Evolutionary conservation across 2,797 vertebrate genomes (phyloP).

Genomic region (Macropus fuliginosus): DNA sequence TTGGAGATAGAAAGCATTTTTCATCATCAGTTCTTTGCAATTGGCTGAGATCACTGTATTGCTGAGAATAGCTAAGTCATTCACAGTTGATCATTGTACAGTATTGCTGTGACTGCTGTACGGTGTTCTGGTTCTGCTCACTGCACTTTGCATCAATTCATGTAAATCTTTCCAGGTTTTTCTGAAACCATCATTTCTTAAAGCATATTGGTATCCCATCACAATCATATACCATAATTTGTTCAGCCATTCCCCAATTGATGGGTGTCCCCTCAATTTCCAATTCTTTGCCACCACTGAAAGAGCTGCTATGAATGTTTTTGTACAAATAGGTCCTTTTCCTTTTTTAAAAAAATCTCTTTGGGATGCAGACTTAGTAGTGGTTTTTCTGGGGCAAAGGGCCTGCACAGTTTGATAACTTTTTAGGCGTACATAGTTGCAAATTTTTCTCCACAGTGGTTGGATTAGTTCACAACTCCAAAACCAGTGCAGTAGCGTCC

Average conservation of each 20-base stretch:
- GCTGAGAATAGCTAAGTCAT: not conserved
- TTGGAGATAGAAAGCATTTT: not conserved
- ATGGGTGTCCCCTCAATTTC: not conserved
- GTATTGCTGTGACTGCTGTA: not conserved
- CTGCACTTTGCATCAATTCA: not conserved
- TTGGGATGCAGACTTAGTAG: not conserved
- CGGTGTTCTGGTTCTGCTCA: not conserved
- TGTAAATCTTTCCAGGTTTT: not conserved
- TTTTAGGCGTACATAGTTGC: not conserved
- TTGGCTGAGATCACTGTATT: not conserved
- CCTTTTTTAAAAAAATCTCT: not conserved
- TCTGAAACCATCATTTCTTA: not conserved
- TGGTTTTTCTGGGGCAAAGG: not conserved
- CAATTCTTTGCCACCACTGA: not conserved
- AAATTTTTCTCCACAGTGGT: not conserved
- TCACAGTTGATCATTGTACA: not conserved
- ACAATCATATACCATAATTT: not conserved
- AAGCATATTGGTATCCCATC: not conserved
- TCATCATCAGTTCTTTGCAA: not conserved
- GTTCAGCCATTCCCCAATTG: not conserved
- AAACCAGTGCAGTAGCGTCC: not conserved
- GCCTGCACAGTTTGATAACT: not conserved
- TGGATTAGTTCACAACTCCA: not conserved
- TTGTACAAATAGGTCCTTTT: not conserved
- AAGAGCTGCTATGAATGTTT: not conserved